These are phyloP conservation scores for Chymomyza fuscimana DNA, from an alignment of 2,888 invertebrate species.

Conservation along the genomic window DNA sequence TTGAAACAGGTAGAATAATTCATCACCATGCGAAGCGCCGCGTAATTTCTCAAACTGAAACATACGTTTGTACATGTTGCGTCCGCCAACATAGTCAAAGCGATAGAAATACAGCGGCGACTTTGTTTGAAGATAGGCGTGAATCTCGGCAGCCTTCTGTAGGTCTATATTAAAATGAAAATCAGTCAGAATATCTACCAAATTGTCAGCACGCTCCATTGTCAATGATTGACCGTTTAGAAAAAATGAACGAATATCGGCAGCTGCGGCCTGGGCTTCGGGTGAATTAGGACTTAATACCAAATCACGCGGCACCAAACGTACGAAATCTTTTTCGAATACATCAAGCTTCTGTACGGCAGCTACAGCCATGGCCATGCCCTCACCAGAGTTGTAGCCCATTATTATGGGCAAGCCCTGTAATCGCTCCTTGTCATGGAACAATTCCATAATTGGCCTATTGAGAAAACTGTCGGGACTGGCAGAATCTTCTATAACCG, in stretches of 20 bases:
- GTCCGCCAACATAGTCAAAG: constrained; percentile 82
- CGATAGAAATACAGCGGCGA: constrained; percentile 82
- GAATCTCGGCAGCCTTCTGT: constrained; percentile 67
- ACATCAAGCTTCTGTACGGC: constrained; percentile 63
- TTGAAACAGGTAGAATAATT: constrained; percentile 82
- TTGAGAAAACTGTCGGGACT: constrained; percentile 71
- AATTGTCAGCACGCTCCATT: constrained; percentile 78
- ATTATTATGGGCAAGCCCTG: constrained; percentile 81
- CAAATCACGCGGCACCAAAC: constrained; percentile 74
- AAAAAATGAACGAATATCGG: constrained; percentile 79
- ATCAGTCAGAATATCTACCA: constrained; percentile 81
- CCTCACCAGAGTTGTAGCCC: constrained; percentile 82
- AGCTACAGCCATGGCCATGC: constrained; percentile 76
- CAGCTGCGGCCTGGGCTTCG: constrained; percentile 50
- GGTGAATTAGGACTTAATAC: constrained; percentile 52
- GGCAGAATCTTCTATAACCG: constrained; percentile 67
- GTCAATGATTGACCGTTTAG: constrained; percentile 78
- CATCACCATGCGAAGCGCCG: constrained; percentile 84
- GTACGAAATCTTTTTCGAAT: constrained; percentile 67
- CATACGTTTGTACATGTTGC: constrained; percentile 81
- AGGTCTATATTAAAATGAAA: constrained; percentile 74
- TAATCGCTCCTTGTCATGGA: constrained; percentile 76
- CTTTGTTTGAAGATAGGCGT: constrained; percentile 58
- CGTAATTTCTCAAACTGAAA: constrained; percentile 78
- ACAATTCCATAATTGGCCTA: constrained; percentile 79